These are phyloP conservation scores for Octonoba sinensis DNA, from an alignment of 2,888 invertebrate genomes.

Conservation along the genomic window DNA sequence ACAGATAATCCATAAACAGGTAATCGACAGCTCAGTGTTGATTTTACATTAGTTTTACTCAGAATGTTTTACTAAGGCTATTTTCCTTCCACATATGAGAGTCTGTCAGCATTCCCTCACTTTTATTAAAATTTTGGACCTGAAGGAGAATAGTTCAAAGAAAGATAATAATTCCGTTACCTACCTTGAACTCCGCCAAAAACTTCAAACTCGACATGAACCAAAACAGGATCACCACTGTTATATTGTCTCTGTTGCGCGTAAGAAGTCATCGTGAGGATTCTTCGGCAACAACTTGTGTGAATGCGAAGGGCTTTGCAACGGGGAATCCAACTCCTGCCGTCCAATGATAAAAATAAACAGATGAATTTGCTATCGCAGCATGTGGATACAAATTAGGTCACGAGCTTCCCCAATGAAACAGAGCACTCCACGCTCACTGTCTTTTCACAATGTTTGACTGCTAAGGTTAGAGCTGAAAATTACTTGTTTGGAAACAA, in stretches of 20 bases:
- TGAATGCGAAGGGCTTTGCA: slow-evolving; percentile 4
- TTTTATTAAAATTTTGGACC: too few species aligned
- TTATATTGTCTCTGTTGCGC: slow-evolving; percentile 17
- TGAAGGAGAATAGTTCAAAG: too few species aligned
- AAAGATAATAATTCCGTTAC: background rate
- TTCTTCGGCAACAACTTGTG: slow-evolving; percentile 1
- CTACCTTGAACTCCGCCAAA: slow-evolving; percentile 91
- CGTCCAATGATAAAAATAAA: slow-evolving; percentile 58
- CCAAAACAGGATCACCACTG: slow-evolving; percentile 46
- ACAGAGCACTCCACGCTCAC: slow-evolving; percentile 2
- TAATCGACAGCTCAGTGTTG: too few species aligned
- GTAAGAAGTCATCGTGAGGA: slow-evolving; percentile 35
- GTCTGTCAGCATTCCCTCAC: too few species aligned
- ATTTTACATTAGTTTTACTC: too few species aligned
- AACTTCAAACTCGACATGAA: slow-evolving; percentile 85
- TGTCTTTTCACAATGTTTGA: too few species aligned
- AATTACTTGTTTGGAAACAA: too few species aligned
- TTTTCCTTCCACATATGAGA: too few species aligned
- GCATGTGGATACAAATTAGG: slow-evolving; percentile 42
- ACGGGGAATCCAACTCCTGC: slow-evolving; percentile 9
- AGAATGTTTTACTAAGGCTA: too few species aligned
- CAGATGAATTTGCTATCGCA: slow-evolving; percentile 63
- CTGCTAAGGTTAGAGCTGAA: too few species aligned
- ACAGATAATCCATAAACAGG: too few species aligned
- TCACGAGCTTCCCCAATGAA: slow-evolving; percentile 37